phyloP scores from a whole-genome alignment of 2,113 vertebrate genomes.

The western clawed frog (Xenopus tropicalis) region DNA sequence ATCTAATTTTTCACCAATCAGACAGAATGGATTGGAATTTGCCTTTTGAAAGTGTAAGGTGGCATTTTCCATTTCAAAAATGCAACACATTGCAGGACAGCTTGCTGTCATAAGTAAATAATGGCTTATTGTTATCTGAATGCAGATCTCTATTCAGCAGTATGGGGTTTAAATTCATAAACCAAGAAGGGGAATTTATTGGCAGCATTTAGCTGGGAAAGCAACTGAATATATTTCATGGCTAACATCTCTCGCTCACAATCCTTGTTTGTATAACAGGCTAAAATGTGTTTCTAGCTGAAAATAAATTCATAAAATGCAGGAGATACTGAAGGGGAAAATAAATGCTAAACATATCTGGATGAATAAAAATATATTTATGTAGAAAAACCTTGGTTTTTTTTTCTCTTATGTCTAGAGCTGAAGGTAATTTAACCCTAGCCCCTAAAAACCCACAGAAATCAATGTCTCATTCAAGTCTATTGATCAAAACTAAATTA shows the following conservation, averaged over 20 bases:
- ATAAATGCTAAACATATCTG: slow-evolving; percentile 45
- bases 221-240: slow-evolving; percentile 7
- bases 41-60: no score
- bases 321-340: background rate
- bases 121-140: slow-evolving; percentile 30
- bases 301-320: slow-evolving; percentile 45
- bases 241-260: background rate
- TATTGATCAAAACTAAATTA: slow-evolving; percentile 84
- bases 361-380: slow-evolving; percentile 1
- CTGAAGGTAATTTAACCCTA: slow-evolving; percentile 56
- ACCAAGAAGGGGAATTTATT: slow-evolving; percentile 31
- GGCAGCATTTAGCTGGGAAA: slow-evolving; percentile 35
- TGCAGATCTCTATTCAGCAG: slow-evolving; percentile 25
- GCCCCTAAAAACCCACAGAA: slow-evolving; percentile 61
- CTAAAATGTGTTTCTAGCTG: slow-evolving; percentile 18
- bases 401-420: slow-evolving; percentile 18
- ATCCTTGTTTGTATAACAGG: slow-evolving; percentile 5
- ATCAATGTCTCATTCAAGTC: slow-evolving; percentile 80
- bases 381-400: background rate
- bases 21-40: no score
- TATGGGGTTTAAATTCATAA: slow-evolving; percentile 31
- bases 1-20: no score
- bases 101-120: slow-evolving; percentile 12
- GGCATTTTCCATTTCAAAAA: no score
- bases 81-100: no score